phyloP scores from a whole-genome alignment of 23 tunicate genomes.

The Trididemnum nubilum region DNA sequence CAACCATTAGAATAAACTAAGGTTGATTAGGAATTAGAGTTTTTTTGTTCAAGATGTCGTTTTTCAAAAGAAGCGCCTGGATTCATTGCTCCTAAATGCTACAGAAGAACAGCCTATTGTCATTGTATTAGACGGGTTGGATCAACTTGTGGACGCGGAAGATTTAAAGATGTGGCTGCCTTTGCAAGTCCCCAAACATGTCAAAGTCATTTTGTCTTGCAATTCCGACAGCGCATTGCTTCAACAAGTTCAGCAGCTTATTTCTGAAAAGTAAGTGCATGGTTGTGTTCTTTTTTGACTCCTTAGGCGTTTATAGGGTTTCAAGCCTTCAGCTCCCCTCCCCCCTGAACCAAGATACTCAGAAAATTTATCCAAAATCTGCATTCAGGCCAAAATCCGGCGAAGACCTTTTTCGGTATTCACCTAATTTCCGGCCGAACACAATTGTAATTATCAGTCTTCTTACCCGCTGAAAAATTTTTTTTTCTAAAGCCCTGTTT shows the following conservation, averaged over 20 bases:
- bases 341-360: no score
- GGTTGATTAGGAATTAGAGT: background rate
- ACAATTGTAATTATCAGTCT: no score
- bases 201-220: slow-evolving; percentile 37
- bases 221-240: slow-evolving; percentile 7
- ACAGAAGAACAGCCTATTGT: slow-evolving; percentile 24
- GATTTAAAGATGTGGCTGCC: slow-evolving; percentile 37
- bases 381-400: no score
- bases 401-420: no score
- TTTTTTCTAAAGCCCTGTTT: no score
- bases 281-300: background rate
- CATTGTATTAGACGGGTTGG: slow-evolving; percentile 34
- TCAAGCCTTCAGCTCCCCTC: no score
- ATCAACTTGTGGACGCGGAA: slow-evolving; percentile 25
- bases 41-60: slow-evolving; percentile 28
- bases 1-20: no score
- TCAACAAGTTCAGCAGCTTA: background rate
- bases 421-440: no score
- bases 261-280: background rate
- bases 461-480: no score
- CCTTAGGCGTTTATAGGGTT: no score
- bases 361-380: no score
- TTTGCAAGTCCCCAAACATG: slow-evolving; percentile 28
- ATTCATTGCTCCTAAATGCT: slow-evolving; percentile 11
- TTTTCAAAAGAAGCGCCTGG: slow-evolving; percentile 29